Percentiles rank a stretch among this genome's conserved stretches.
Evolutionary conservation across 2,113 vertebrate genomes (phyloP).

Genomic region (Zosterops japonicus): DNA sequence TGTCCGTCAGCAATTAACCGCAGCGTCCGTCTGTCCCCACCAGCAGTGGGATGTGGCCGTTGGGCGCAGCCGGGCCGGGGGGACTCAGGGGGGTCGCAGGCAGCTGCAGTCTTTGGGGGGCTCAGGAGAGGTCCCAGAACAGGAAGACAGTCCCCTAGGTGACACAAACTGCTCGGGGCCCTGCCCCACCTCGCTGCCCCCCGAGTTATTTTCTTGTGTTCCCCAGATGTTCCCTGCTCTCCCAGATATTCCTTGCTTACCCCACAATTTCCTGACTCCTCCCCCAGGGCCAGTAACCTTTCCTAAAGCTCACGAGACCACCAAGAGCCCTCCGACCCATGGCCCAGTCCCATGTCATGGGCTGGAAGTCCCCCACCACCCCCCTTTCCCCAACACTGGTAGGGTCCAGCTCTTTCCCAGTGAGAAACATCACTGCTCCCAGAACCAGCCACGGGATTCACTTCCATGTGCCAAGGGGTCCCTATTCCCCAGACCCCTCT

Average conservation of each 20-base stretch:
- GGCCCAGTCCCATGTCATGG: not conserved
- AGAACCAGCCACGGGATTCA: rapidly evolving
- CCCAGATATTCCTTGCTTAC: not conserved
- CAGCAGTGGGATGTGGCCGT: not conserved
- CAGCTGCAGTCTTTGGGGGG: not conserved
- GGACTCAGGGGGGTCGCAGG: not conserved
- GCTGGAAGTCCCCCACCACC: not conserved
- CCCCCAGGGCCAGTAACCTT: not conserved
- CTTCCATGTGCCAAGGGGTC: rapidly evolving
- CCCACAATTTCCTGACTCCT: rapidly evolving
- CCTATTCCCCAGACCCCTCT: not conserved
- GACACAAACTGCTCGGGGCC: rapidly evolving
- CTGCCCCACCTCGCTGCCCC: not conserved
- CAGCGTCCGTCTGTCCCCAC: not conserved
- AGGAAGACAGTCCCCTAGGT: not conserved
- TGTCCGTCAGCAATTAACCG: not conserved
- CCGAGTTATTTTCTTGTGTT: not conserved
- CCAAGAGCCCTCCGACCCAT: not conserved
- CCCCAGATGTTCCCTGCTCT: not conserved
- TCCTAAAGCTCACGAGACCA: not conserved
- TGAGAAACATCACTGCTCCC: not conserved
- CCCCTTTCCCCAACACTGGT: rapidly evolving
- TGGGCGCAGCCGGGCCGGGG: rapidly evolving
- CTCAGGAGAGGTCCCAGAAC: not conserved
- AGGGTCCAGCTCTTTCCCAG: not conserved